Evolutionary conservation across 2,113 vertebrate species (phyloP).

Genomic region (Sapayoa aenigma): DNA sequence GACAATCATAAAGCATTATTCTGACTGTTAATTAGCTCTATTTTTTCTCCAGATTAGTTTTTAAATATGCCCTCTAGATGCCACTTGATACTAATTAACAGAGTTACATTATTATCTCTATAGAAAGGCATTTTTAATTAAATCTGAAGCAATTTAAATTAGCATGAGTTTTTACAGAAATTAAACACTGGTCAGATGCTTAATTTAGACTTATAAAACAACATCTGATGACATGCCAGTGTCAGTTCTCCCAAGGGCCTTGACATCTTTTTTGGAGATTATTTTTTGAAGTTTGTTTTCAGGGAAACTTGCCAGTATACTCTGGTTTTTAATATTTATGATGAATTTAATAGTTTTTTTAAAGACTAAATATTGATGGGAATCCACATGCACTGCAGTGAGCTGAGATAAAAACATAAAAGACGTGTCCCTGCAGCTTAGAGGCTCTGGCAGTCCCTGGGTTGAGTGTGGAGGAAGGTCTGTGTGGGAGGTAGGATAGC

Average conservation of each 20-base stretch:
- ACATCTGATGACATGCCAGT: constrained; percentile 25
- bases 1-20: constrained; percentile 72
- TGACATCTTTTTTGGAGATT: constrained; percentile 13
- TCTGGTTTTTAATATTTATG: constrained; percentile 30
- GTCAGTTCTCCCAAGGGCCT: constrained; percentile 10
- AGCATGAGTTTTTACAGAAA: constrained; percentile 71
- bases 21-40: constrained; percentile 75
- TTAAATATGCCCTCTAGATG: constrained; percentile 78
- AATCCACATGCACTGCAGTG: neutral
- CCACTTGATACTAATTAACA: constrained; percentile 78
- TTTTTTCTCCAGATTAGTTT: constrained; percentile 78
- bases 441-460: neutral
- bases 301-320: constrained; percentile 17
- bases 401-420: neutral
- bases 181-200: constrained; percentile 65
- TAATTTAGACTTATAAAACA: constrained; percentile 55
- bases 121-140: constrained; percentile 80
- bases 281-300: constrained; percentile 52
- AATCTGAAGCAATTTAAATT: constrained; percentile 75
- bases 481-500: neutral
- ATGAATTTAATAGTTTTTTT: neutral
- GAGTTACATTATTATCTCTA: constrained; percentile 74
- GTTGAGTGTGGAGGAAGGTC: neutral
- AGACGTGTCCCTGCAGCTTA: neutral
- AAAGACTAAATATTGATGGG: neutral